Percentiles rank a stretch among this genome's conserved stretches.
Evolutionary conservation across 2,797 vertebrate species (phyloP).

Genomic region (Sitta carolinensis): DNA sequence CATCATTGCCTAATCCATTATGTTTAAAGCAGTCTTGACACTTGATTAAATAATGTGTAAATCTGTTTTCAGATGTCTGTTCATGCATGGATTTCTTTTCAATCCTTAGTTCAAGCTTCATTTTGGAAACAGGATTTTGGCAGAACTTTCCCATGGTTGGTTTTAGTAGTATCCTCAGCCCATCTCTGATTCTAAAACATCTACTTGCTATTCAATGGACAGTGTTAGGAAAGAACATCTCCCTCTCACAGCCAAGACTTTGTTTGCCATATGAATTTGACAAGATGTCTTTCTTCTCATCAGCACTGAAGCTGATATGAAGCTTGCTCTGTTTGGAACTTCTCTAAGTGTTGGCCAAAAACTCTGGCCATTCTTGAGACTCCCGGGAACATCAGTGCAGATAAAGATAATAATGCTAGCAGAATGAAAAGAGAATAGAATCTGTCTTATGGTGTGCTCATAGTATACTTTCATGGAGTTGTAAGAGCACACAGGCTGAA

Average conservation of each 20-base stretch:
- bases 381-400: neutral
- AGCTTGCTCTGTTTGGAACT: neutral
- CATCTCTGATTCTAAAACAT: neutral
- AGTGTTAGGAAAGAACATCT: neutral
- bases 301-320: neutral
- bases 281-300: fast-evolving
- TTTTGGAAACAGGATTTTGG: neutral
- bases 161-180: neutral
- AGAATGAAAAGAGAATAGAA: neutral
- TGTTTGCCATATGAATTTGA: fast-evolving
- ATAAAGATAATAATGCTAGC: neutral
- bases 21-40: neutral
- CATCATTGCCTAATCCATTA: neutral
- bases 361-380: neutral
- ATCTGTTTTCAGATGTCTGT: neutral
- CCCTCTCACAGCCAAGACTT: neutral
- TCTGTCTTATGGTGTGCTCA: neutral
- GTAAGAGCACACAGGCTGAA: neutral
- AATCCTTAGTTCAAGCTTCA: neutral
- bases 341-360: neutral
- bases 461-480: neutral
- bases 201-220: neutral
- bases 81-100: neutral
- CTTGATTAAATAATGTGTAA: slow-evolving; percentile 8
- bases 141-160: neutral